phyloP scores from a whole-genome alignment of 1,140 invertebrate genomes.

The Euborellia annulipes region DNA sequence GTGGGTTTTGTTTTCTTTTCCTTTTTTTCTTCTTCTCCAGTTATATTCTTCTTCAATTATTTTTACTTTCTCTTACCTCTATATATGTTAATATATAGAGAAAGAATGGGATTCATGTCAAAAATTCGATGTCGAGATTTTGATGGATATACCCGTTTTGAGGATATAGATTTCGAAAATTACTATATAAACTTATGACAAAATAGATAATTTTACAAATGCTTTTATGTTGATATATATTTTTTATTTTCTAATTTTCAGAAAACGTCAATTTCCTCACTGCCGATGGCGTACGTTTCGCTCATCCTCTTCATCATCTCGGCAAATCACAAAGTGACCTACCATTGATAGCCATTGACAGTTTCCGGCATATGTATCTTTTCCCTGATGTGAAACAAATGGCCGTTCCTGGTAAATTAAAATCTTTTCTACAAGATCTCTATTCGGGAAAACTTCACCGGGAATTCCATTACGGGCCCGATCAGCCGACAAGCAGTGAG shows the following conservation, averaged over 20 bases:
- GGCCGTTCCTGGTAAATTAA: conserved; percentile 63
- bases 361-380: conserved; percentile 98
- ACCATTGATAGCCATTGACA: conserved; percentile 95
- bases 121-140: neutral
- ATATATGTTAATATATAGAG: too few species aligned
- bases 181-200: neutral
- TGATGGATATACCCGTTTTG: neutral
- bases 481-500: conserved; percentile 32
- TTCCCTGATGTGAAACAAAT: conserved; percentile 70
- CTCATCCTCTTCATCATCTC: conserved; percentile 94
- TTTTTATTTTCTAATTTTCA: conserved; percentile 30
- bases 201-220: neutral
- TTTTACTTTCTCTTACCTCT: too few species aligned
- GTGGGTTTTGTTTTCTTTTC: too few species aligned
- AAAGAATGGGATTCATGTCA: too few species aligned
- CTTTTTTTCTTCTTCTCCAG: too few species aligned
- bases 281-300: conserved; percentile 91
- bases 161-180: neutral
- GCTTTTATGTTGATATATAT: neutral
- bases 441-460: conserved; percentile 96
- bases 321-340: conserved; percentile 82
- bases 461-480: conserved; percentile 97
- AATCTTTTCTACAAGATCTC: conserved; percentile 81
- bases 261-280: conserved; percentile 91
- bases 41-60: too few species aligned